A percentile compares a stretch with the other conserved stretches of the same genome.
These are phyloP conservation scores for Ibycter americanus DNA, from an alignment of 2,797 vertebrate genomes.

Conservation along the genomic window DNA sequence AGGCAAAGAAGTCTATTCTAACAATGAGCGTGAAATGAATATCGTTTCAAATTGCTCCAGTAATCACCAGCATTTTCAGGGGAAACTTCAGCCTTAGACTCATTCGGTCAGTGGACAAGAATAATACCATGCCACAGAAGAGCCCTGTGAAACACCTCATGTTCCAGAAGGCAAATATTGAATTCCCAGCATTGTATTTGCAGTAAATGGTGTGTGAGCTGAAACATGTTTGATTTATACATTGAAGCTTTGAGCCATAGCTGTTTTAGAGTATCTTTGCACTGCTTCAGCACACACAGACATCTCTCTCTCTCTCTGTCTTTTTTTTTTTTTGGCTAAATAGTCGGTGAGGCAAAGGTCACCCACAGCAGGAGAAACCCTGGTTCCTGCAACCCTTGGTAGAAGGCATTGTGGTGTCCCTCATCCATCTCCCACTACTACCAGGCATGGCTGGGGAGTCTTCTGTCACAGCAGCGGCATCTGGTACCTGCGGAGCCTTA, in stretches of 20 bases:
- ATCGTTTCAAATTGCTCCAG: background rate
- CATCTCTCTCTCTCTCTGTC: rapidly evolving
- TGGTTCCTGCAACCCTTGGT: background rate
- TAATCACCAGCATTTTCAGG: background rate
- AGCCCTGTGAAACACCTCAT: background rate
- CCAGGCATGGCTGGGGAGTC: background rate
- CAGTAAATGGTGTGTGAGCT: background rate
- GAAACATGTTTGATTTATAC: conserved; percentile 24
- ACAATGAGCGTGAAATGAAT: background rate
- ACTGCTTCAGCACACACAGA: background rate
- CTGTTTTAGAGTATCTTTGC: background rate
- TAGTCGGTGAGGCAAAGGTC: background rate
- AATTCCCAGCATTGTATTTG: background rate
- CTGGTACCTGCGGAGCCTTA: background rate
- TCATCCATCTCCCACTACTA: background rate
- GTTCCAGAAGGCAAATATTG: conserved; percentile 29
- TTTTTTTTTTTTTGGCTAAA: background rate
- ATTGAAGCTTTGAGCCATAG: background rate
- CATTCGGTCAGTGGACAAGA: background rate
- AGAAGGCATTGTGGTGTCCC: background rate
- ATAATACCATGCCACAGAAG: background rate
- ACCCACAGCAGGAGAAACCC: background rate
- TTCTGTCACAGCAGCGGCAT: rapidly evolving
- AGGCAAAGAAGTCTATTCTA: background rate
- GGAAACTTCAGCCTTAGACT: background rate